A percentile compares a stretch with the other conserved stretches of the same genome.
These are phyloP conservation scores for Synanthedon vespiformis DNA, from an alignment of 2,888 invertebrate genomes.

Conservation along the genomic window DNA sequence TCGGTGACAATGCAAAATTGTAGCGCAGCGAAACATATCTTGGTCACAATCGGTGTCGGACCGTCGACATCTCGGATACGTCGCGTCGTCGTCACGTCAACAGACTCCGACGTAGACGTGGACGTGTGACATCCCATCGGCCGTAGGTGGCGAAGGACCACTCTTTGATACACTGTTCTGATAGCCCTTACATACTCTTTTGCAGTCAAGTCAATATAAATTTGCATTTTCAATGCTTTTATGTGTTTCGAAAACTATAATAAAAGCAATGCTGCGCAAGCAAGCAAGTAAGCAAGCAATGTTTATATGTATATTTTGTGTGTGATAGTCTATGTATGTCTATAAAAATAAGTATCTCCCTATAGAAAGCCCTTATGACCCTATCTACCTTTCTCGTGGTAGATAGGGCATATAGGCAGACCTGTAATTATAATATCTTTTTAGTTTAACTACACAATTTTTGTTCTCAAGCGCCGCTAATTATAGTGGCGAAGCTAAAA, in stretches of 20 bases:
- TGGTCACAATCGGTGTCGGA: constrained; percentile 47
- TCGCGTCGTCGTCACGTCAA: constrained; percentile 19
- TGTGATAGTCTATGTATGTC: too few species aligned
- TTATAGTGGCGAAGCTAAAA: too few species aligned
- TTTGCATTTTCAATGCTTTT: constrained; percentile 42
- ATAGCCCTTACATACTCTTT: constrained; percentile 33
- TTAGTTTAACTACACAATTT: too few species aligned
- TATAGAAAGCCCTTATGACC: too few species aligned
- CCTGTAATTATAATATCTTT: too few species aligned
- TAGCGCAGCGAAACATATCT: constrained; percentile 40
- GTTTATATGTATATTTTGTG: too few species aligned
- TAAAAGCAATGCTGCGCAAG: too few species aligned
- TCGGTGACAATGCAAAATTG: constrained; percentile 38
- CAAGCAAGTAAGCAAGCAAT: too few species aligned
- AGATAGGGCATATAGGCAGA: too few species aligned
- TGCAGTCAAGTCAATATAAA: constrained; percentile 39
- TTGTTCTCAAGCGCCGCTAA: too few species aligned
- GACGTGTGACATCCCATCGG: constrained; percentile 12
- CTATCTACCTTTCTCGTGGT: too few species aligned
- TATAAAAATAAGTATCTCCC: too few species aligned
- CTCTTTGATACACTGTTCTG: constrained; percentile 30
- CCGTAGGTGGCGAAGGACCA: constrained; percentile 21
- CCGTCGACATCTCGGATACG: constrained; percentile 18
- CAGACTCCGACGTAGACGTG: constrained; percentile 19
- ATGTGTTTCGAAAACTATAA: neutral